Evolutionary conservation across 2,113 vertebrate genomes (phyloP).

Genomic region (Theristicus caerulescens): DNA sequence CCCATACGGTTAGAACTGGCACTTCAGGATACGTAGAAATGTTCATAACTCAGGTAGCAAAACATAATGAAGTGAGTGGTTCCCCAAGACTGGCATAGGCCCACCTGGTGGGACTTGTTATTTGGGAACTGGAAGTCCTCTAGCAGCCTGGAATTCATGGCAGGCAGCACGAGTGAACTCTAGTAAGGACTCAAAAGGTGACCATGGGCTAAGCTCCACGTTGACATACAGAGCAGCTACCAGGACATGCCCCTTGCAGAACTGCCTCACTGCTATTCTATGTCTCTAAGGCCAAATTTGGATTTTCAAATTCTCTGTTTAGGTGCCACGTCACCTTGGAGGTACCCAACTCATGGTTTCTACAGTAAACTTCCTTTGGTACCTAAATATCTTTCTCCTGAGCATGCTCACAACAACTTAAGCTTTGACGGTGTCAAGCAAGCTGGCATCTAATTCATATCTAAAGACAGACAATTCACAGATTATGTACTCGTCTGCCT

Average conservation of each 20-base stretch:
- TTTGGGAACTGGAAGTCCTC: neutral
- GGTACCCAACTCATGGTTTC: neutral
- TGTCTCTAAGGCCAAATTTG: neutral
- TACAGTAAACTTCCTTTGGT: neutral
- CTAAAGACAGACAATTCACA: neutral
- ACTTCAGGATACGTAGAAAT: neutral
- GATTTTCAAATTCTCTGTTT: neutral
- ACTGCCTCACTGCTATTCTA: neutral
- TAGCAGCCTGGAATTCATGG: neutral
- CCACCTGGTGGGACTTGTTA: neutral
- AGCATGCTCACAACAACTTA: neutral
- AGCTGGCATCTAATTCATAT: neutral
- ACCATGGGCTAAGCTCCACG: neutral
- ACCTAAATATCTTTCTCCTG: neutral
- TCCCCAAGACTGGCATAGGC: neutral
- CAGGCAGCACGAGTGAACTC: neutral
- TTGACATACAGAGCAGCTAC: neutral
- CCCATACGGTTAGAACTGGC: rapidly evolving
- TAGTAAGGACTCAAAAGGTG: neutral
- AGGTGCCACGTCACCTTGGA: neutral
- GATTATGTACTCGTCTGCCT: neutral
- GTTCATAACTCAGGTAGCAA: neutral
- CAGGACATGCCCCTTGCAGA: neutral
- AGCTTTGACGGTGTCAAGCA: neutral
- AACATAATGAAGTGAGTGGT: neutral